Base-by-base conservation (phyloP, 2,113 vertebrate species). In the Chascanopsetta lugubris region DNA sequence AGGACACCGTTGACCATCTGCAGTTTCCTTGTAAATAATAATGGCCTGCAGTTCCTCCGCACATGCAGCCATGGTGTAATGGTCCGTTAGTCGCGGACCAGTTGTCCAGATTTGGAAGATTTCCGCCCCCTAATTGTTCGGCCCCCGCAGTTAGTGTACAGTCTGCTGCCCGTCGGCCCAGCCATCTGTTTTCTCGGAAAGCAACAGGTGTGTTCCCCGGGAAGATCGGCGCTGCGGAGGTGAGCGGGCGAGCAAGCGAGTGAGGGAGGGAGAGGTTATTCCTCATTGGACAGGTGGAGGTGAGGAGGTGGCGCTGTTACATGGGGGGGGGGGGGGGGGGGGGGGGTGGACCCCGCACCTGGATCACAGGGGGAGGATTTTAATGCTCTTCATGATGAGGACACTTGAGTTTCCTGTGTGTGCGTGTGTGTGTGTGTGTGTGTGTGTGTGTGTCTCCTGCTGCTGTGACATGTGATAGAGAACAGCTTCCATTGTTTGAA, bases 141-240 rank as follows among this genome's bases (percentile, higher is more conserved):
- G 2, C 15, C 13, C 57, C 22, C 12, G 25, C 46, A 32, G 43
- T 22, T 45, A 27, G 18, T 26, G 26, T 50, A 4, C 50, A 12
- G 22, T 8, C 38, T n/a, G 27, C 22, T 8, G 21, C 61, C 49
- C 18, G 27, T 18, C 4, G 2, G 2, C 12, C 48, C 71, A 62
- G 71, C 48, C 71, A 62, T 74, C 67, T 75, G 65, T 60, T 75
- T 55, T 20, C 63, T 7, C 1, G 8, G 29, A 22, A 47, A 43
- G 47, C 56, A 69, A 64, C 80, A 75, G 72, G 74, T 83, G 80
- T 75, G 58, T 34, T 73, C 51, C 38, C 24, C 25, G 42, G 61
- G 69, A 26, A 53, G 9, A 40, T 49, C 8, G 11, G 34, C n/a
- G 20, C 26, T 57, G 13, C 15, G 34, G 12, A 38, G 34, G 11